Evolutionary conservation across 2,797 vertebrate species (phyloP).

Genomic region (Hippocampus kuda): DNA sequence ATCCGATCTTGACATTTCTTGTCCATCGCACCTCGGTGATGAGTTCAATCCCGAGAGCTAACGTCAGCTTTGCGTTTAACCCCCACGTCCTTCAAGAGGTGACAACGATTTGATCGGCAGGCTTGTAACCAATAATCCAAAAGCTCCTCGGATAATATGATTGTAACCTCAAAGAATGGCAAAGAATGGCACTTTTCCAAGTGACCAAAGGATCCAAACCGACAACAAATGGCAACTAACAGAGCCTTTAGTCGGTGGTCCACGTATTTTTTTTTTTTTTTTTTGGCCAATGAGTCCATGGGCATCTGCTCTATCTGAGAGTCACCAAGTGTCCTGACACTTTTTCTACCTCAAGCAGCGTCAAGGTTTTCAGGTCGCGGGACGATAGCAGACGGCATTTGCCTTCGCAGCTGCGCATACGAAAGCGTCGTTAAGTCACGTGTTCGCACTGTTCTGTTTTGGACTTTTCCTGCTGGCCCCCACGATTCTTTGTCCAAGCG

Average conservation of each 20-base stretch:
- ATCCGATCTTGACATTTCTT: no score
- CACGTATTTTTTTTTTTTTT: not conserved
- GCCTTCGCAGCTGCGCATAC: not conserved
- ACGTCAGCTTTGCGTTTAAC: no score
- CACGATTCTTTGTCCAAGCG: not conserved
- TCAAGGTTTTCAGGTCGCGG: not conserved
- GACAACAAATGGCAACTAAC: not conserved
- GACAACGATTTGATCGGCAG: no score
- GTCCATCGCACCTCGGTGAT: no score
- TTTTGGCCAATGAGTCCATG: not conserved
- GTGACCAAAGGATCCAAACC: not conserved
- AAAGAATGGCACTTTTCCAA: no score
- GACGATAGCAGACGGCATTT: not conserved
- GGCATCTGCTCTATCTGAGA: not conserved
- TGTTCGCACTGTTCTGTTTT: not conserved
- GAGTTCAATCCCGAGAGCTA: no score
- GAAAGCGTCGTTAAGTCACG: not conserved
- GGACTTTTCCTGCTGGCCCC: not conserved
- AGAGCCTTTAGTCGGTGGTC: not conserved
- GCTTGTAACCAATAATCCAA: no score
- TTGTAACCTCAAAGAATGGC: no score
- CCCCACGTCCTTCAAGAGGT: no score
- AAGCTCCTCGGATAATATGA: no score
- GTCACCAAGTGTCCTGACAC: conserved; percentile 2
- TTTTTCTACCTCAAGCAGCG: not conserved